These are phyloP conservation scores for Siniperca knerii DNA, from an alignment of 2,113 vertebrate genomes.

Conservation along the genomic window DNA sequence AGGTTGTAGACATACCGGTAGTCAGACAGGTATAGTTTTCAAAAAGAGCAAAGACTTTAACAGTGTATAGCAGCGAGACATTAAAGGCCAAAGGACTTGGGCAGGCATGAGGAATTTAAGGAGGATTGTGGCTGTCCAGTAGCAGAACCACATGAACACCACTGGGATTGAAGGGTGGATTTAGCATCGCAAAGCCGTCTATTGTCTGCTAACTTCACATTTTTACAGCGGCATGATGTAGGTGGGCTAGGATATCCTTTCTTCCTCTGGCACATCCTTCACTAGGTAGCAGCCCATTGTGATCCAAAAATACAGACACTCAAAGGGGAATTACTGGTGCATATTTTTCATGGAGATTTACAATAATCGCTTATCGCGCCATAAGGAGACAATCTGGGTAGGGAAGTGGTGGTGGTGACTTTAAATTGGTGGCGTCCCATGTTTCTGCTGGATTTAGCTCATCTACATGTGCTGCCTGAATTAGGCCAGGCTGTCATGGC, in stretches of 20 bases:
- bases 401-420: constrained; percentile 53
- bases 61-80: constrained; percentile 3
- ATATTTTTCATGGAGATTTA: constrained; percentile 79
- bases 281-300: constrained; percentile 60
- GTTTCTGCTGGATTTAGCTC: constrained; percentile 69
- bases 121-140: constrained; percentile 35
- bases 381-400: constrained; percentile 64
- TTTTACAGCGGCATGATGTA: constrained; percentile 57
- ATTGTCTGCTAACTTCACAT: constrained; percentile 63
- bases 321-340: constrained; percentile 69
- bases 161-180: constrained; percentile 39
- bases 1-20: background rate
- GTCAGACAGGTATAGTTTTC: constrained; percentile 24
- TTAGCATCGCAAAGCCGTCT: constrained; percentile 43
- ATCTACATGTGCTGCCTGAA: constrained; percentile 65
- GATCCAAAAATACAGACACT: constrained; percentile 73
- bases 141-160: constrained; percentile 19
- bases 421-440: constrained; percentile 60
- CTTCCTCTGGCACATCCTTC: constrained; percentile 57
- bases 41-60: constrained; percentile 15
- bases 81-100: constrained; percentile 20
- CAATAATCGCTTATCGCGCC: constrained; percentile 75
- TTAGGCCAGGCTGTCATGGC: constrained; percentile 72
- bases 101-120: constrained; percentile 24
- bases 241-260: constrained; percentile 52